Evolutionary conservation across 1,140 invertebrate genomes (phyloP), one percentile per base, ranked within the genome.

Genomic region (Physella acuta): DNA sequence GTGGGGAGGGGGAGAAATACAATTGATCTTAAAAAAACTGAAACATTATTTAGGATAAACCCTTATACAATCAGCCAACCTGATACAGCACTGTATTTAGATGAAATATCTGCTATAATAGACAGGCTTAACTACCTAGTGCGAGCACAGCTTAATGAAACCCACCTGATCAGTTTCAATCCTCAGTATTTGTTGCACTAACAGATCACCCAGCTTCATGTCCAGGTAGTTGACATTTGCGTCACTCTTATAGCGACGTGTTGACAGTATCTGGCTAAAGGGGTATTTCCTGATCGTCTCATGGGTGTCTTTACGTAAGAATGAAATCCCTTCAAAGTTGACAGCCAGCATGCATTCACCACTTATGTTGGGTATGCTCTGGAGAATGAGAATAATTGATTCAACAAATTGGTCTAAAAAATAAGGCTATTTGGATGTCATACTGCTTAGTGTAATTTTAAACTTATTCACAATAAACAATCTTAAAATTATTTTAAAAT

Each of bases 191-290:
- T 94, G 89, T 86, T 97, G 94, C 79, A 96, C 93, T 90, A 98
- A 93, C 75, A 99, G 86, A 82, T 97, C 97, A 26, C 95, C 95
- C 81, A 94, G 93, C 86, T 98, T 98, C 91, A 98, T 93, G 85
- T 98, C 95, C 81, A 99, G 87, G 84, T 94, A 98, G 58, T 97
- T 88, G 0, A 93, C 91, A 34, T 94, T 94, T 82, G 95, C 93
- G 80, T 98, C 95, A 0, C 93, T 94, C 73, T 89, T 88, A 52
- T 95, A 93, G 87, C 97, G 96, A 68, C 95, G 87, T 0, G 95
- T 98, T 49, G 94, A 97, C 79, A 98, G 95, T 52, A 98, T 93
- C 81, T 98, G 94, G 66, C 92, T 91, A 83, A 95, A 97, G 36
- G 93, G 92, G 88, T 95, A 96, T 82, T 92, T 91, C 76, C 93